Evolutionary conservation across 2,797 vertebrate species (phyloP).

Genomic region (Neopelma chrysocephalum): DNA sequence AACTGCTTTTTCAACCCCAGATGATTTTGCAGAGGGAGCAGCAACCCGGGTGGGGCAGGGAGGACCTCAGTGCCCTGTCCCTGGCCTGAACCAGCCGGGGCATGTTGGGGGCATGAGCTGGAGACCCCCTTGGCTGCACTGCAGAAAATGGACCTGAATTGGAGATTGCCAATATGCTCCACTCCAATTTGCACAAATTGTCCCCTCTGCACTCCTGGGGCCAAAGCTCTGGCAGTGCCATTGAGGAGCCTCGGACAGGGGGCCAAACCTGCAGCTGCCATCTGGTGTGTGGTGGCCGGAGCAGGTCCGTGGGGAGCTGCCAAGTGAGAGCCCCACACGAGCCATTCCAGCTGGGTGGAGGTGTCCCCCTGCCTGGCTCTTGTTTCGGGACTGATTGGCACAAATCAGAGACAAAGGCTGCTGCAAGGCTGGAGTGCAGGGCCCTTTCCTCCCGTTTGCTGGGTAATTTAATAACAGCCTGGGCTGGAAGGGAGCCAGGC

Average conservation of each 20-base stretch:
- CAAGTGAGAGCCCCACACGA: accelerated
- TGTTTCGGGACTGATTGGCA: neutral
- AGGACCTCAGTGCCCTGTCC: neutral
- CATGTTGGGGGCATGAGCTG: accelerated
- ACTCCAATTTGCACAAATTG: neutral
- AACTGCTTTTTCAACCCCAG: neutral
- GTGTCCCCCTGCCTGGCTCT: neutral
- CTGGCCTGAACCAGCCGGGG: neutral
- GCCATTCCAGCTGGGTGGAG: accelerated
- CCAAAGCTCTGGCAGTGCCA: neutral
- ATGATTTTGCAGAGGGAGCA: neutral
- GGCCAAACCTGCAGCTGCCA: neutral
- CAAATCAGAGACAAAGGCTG: neutral
- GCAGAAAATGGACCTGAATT: accelerated
- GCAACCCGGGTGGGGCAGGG: neutral
- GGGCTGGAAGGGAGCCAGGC: slow-evolving; percentile 26
- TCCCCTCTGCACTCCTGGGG: neutral
- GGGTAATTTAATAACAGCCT: neutral
- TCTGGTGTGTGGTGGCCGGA: neutral
- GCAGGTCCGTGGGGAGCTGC: accelerated
- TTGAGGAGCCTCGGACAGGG: accelerated
- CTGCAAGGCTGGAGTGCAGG: neutral
- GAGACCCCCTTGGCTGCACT: neutral
- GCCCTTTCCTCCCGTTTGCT: neutral
- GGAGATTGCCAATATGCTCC: accelerated